A percentile compares a stretch with the other conserved stretches of the same genome.
Evolutionary conservation across 2,888 invertebrate genomes (phyloP).

Genomic region (Adela reaumurella): DNA sequence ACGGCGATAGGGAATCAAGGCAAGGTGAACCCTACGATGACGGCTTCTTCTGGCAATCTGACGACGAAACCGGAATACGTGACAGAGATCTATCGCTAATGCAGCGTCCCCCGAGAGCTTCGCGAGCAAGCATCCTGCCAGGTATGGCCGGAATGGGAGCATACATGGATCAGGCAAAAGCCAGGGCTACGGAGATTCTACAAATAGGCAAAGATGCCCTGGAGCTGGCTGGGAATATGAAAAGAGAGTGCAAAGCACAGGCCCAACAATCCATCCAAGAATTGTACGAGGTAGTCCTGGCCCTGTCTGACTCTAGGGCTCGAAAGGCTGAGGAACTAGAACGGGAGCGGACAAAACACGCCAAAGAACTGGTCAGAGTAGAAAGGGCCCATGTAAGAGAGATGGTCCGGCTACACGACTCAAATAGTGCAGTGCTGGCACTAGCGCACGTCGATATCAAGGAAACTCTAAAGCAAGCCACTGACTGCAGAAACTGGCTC

Average conservation of each 20-base stretch:
- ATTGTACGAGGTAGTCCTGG: slow-evolving; percentile 10
- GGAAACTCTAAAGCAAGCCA: no score
- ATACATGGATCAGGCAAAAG: slow-evolving; percentile 12
- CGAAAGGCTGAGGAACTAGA: slow-evolving; percentile 10
- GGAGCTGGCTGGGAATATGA: slow-evolving; percentile 13
- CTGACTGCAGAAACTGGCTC: no score
- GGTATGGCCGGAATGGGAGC: neutral
- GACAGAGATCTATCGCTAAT: no score
- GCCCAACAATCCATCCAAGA: slow-evolving; percentile 10
- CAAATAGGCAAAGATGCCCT: slow-evolving; percentile 10
- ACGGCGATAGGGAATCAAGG: no score
- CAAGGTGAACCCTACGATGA: no score
- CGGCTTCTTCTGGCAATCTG: no score
- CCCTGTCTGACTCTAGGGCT: slow-evolving; percentile 11
- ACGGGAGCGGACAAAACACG: slow-evolving; percentile 9
- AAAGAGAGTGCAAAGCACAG: slow-evolving; percentile 9
- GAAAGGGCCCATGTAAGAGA: slow-evolving; percentile 7
- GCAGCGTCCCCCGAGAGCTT: no score
- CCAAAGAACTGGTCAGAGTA: slow-evolving; percentile 5
- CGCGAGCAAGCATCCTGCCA: no score
- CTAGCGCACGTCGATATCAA: no score
- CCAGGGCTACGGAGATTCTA: slow-evolving; percentile 9
- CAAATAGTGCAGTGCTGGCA: no score
- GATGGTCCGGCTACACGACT: no score
- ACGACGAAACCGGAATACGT: no score